Percentiles rank a stretch among this genome's conserved stretches.
These are phyloP conservation scores for Bothrops jararaca DNA, from an alignment of 2,113 vertebrate species.

Conservation along the genomic window DNA sequence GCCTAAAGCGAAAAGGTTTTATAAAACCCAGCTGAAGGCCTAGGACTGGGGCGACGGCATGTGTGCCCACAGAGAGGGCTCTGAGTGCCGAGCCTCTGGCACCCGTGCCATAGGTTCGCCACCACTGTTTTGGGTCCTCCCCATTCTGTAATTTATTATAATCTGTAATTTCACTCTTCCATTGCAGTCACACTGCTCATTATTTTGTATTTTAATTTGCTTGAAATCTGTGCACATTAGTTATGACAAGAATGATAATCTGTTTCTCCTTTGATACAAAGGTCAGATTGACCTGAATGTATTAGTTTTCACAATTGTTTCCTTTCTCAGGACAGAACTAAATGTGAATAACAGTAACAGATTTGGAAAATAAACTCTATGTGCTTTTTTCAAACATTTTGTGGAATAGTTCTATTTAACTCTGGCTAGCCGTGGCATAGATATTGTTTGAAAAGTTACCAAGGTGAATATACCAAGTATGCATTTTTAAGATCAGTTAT, in stretches of 20 bases:
- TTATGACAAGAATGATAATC: not conserved
- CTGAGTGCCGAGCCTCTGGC: too few species aligned
- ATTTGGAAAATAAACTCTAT: not conserved
- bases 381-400: not conserved
- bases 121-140: not conserved
- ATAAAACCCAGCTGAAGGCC: too few species aligned
- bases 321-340: not conserved
- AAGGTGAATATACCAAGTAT: too few species aligned
- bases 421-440: too few species aligned
- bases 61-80: too few species aligned
- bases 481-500: too few species aligned
- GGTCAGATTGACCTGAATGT: not conserved
- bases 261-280: not conserved
- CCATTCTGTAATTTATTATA: not conserved
- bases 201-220: not conserved
- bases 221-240: not conserved
- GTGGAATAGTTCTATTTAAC: not conserved
- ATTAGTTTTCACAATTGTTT: not conserved
- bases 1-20: too few species aligned
- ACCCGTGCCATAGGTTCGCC: too few species aligned
- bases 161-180: not conserved
- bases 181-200: not conserved
- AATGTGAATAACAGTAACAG: not conserved
- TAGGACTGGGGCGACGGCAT: too few species aligned
- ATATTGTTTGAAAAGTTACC: too few species aligned